Evolutionary conservation across 2,888 invertebrate species (phyloP), one percentile per base, ranked within the genome.

Genomic region (Lymantria dispar): DNA sequence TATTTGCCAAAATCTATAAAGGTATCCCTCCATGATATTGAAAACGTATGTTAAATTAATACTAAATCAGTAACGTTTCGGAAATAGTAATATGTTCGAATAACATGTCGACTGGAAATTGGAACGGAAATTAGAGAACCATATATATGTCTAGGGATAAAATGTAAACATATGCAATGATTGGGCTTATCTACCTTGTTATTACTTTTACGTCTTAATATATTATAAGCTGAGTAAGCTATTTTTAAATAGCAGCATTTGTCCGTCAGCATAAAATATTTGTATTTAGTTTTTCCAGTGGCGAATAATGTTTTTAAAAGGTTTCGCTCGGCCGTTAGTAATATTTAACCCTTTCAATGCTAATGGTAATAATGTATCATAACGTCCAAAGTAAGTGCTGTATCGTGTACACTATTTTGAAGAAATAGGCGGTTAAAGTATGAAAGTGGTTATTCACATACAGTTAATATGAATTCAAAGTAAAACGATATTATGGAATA

Each of bases 51-150:
- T 22, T 22, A 22, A 22, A 22, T 22, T 22, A 22, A 5, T 22
- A 22, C 22, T 22, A 22, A 22, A 22, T 22, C 22, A 22, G 22
- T 22, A 22, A 22, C 22, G 22, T 22, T 22, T 3, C 22, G 22
- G 22, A 22, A 22, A 22, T 22, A 22, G 22, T 22, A 22, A 62
- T 58, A 49, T 54, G 58, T 51, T 55, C 57, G 55, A 56, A 58
- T 61, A 56, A 47, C 49, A 45, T 22, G 22, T 22, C 22, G 22
- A 22, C 22, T 22, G 22, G 22, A 22, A 22, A 22, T 22, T 22
- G 22, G 22, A 22, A 22, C 22, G 22, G 22, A 41, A 39, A 22
- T 22, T 22, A 22, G 22, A 22, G 22, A 22, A 22, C 5, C 22
- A 22, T 22, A 22, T 5, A 22, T 22, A 22, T 5, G 5, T 22